Base-by-base conservation (phyloP, 2,888 invertebrate genomes). In the Lucinisca nassula region DNA sequence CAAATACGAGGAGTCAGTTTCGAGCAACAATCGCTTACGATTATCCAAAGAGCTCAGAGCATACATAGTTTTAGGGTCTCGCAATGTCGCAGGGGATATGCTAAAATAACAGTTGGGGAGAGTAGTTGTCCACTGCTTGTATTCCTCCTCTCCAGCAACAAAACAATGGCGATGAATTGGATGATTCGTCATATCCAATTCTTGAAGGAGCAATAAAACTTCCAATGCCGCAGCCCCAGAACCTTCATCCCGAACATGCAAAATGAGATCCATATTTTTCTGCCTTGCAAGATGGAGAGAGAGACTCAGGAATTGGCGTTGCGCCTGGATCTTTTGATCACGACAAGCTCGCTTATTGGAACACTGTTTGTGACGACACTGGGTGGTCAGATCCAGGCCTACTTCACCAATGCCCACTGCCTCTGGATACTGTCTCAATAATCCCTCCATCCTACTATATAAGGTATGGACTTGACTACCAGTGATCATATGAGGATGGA, bases 211-310 rank as follows among this genome's bases (percentile, higher is more conserved):
- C 17, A 21, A 10, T 4, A 37, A 24, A 72, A 72, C 72, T 24
- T 72, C 72, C 38, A 4, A 14, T 3, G 72, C 72, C n/a, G 72
- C 72, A 4, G 1, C 12, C 12, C 6, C 21, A 17, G 38, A 17
- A 72, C 30, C 24, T 21, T 72, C 8, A 72, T 72, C 72, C n/a
- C 72, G 37, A 3, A 72, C 72, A 72, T 72, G 72, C 37, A 72
- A 4, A n/a, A 72, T 21, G 10, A 72, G 37, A n/a, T n/a, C 38
- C 24, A 37, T 72, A n/a, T 38, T 38, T 21, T 27, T 35, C 35
- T 72, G 21, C 21, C 37, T 72, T 8, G 72, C 72, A n/a, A 72
- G 38, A 6, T 38, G 38, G n/a, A 72, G 37, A 72, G 24, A 35
- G 12, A 38, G 72, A 35, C 72, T 35, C 8, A 72, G 72, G 37